Conservation (phyloP, 2,113 vertebrate genomes). For the Hassar affinis region DNA sequence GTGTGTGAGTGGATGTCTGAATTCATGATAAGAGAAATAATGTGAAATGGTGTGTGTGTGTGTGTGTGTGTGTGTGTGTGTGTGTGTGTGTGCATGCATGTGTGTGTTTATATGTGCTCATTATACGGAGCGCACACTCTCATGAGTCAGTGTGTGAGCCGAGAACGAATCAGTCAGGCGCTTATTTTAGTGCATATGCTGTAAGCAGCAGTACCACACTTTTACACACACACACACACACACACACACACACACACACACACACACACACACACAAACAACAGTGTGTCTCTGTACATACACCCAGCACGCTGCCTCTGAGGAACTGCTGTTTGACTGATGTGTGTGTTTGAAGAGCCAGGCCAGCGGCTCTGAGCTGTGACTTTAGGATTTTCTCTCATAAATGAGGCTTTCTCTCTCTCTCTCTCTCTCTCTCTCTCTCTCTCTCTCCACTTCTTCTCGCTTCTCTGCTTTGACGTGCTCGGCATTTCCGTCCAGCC, state of each 20-base stretch:
- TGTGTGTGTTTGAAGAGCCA: slow-evolving; percentile 19
- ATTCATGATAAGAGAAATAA: too few species aligned
- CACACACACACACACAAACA: slow-evolving; percentile 2
- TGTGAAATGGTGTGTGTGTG: background rate
- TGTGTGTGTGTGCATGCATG: slow-evolving; percentile 5
- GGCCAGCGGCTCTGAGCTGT: background rate
- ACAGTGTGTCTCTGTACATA: background rate
- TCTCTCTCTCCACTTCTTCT: background rate
- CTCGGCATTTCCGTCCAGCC: slow-evolving; percentile 73
- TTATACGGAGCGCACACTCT: slow-evolving; percentile 31
- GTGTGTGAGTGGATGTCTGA: too few species aligned
- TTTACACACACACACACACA: slow-evolving; percentile 18
- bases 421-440: too few species aligned
- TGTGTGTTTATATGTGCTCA: slow-evolving; percentile 37
- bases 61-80: slow-evolving; percentile 26
- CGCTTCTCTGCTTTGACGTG: slow-evolving; percentile 66
- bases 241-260: slow-evolving; percentile 17
- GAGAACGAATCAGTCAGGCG: slow-evolving; percentile 53
- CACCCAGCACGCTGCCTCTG: background rate
- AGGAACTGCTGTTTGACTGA: slow-evolving; percentile 41
- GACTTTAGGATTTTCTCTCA: slow-evolving; percentile 23
- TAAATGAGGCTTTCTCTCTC: slow-evolving; percentile 59
- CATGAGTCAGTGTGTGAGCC: slow-evolving; percentile 45
- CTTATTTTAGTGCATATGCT: slow-evolving; percentile 62
- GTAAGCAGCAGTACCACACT: slow-evolving; percentile 17